These are phyloP conservation scores for Scopus umbretta DNA, from an alignment of 2,113 vertebrate genomes.

Conservation along the genomic window DNA sequence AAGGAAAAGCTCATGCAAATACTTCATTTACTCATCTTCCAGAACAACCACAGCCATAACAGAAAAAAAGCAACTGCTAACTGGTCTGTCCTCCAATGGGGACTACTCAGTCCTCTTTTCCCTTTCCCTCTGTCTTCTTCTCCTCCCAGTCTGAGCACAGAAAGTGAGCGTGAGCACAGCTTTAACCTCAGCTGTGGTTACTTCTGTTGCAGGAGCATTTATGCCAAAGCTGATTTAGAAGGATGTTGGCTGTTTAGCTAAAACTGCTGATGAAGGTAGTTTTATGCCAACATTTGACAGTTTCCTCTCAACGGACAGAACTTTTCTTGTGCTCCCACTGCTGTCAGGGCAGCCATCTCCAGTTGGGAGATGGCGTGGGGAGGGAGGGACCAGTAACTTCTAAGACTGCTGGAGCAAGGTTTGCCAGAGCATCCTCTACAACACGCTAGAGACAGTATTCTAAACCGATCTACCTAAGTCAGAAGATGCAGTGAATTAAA, in stretches of 20 bases:
- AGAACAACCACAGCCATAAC: background rate
- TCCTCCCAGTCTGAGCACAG: background rate
- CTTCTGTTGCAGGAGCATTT: background rate
- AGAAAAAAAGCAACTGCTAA: background rate
- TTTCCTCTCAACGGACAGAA: background rate
- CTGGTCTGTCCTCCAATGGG: background rate
- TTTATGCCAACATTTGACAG: background rate
- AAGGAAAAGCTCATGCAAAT: background rate
- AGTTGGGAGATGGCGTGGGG: background rate
- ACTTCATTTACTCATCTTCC: background rate
- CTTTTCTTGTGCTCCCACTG: background rate
- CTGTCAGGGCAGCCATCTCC: background rate
- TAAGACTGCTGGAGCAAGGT: background rate
- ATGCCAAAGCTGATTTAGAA: background rate
- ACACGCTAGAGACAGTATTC: fast-evolving
- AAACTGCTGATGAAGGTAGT: background rate
- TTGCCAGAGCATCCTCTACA: background rate
- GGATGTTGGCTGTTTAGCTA: background rate
- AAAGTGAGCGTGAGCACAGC: background rate
- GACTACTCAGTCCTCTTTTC: background rate
- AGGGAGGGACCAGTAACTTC: background rate
- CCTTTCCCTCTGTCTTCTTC: background rate
- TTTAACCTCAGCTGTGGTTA: background rate
- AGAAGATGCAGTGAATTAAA: background rate
- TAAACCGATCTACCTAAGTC: background rate